phyloP scores from a whole-genome alignment of 2,888 invertebrate genomes.

The Nasonia oneida region DNA sequence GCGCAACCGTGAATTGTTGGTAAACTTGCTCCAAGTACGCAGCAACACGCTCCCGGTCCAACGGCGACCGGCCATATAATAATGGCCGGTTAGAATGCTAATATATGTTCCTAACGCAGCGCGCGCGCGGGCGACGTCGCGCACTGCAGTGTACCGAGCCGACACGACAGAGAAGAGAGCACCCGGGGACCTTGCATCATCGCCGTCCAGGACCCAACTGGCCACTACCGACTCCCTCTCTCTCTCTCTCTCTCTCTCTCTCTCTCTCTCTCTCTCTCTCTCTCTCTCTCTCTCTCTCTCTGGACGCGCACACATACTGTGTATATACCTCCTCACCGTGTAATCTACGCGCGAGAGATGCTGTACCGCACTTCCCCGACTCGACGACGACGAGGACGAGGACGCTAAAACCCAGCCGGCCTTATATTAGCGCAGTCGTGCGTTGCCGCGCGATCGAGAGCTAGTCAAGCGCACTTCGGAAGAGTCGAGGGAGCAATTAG shows the following conservation, averaged over 20 bases:
- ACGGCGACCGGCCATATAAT: conserved; percentile 75
- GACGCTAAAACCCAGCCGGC: conserved; percentile 66
- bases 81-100: conserved; percentile 79
- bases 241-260: no score
- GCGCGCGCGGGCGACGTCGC: background rate
- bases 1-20: conserved; percentile 77
- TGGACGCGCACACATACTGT: conserved; percentile 36
- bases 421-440: background rate
- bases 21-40: conserved; percentile 73
- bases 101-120: conserved; percentile 75
- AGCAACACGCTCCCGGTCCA: conserved; percentile 45
- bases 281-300: background rate
- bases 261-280: no score
- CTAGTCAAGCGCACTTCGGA: conserved; percentile 23
- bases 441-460: conserved; percentile 1
- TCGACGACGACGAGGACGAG: conserved; percentile 7
- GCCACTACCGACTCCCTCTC: conserved; percentile 19
- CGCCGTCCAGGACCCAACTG: conserved; percentile 59
- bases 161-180: conserved; percentile 45
- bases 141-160: background rate
- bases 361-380: conserved; percentile 67
- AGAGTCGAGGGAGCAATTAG: conserved; percentile 62
- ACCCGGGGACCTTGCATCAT: conserved; percentile 72
- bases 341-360: conserved; percentile 70
- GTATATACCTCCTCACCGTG: conserved; percentile 62